These are phyloP conservation scores for Polyergus mexicanus DNA, from an alignment of 1,140 invertebrate species.

Conservation along the genomic window DNA sequence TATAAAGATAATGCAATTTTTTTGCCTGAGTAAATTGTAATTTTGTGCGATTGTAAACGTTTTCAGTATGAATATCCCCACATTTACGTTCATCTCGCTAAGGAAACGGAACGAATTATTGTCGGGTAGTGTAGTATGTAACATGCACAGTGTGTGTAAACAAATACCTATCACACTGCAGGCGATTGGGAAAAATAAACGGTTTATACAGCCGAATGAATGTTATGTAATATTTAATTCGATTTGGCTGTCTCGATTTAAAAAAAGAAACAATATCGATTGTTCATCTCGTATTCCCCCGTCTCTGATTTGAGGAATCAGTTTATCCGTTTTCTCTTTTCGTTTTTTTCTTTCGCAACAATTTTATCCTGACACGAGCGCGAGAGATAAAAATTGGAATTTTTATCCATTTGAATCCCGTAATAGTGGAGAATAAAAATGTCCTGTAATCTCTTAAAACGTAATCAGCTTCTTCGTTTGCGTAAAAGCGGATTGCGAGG, in stretches of 20 bases:
- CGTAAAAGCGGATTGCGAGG: slow-evolving; percentile 41
- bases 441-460: background rate
- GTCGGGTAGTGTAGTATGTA: background rate
- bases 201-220: slow-evolving; percentile 10
- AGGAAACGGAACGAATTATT: no score
- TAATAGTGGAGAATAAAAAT: background rate
- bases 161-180: slow-evolving; percentile 2
- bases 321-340: background rate
- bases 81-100: no score
- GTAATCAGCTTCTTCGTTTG: slow-evolving; percentile 49
- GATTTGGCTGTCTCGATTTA: background rate
- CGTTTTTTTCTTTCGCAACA: background rate
- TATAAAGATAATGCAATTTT: no score
- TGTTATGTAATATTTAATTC: slow-evolving; percentile 3
- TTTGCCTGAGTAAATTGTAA: no score
- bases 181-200: slow-evolving; percentile 5
- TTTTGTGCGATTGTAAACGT: no score
- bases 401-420: background rate
- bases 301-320: background rate
- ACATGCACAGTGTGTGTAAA: background rate
- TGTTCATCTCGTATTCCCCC: background rate
- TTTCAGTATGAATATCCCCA: no score
- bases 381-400: background rate
- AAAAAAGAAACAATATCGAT: slow-evolving; percentile 10
- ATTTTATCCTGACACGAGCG: background rate